Conservation (phyloP, 2,888 invertebrate genomes). For the Liopterus haemorrhoidalis region DNA sequence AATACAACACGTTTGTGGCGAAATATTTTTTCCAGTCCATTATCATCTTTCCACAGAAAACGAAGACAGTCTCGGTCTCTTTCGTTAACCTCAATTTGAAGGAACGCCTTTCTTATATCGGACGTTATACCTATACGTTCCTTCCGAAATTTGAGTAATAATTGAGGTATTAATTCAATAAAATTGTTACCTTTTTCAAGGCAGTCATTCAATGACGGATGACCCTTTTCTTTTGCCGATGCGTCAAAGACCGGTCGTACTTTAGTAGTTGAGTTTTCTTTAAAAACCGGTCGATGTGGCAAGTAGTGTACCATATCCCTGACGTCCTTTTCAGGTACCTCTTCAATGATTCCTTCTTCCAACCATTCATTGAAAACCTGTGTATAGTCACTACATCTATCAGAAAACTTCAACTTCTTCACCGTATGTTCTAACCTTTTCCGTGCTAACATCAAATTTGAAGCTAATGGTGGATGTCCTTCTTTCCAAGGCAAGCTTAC, state of each 20-base stretch:
- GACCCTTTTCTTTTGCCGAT: conserved; percentile 23
- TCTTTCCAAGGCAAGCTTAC: conserved; percentile 8
- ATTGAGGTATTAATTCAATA: conserved; percentile 30
- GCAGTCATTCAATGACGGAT: conserved; percentile 33
- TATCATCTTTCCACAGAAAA: conserved; percentile 31
- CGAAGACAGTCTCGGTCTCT: conserved; percentile 32
- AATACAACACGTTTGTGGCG: conserved; percentile 27
- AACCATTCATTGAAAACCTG: conserved; percentile 33
- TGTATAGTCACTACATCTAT: conserved; percentile 21
- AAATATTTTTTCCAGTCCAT: conserved; percentile 12
- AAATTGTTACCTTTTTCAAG: conserved; percentile 34
- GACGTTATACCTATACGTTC: conserved; percentile 26
- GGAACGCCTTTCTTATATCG: conserved; percentile 35
- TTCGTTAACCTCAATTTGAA: conserved; percentile 30
- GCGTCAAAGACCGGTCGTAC: conserved; percentile 32
- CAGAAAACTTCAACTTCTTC: conserved; percentile 19
- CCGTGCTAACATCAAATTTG: conserved; percentile 26
- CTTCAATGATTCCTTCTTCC: conserved; percentile 32
- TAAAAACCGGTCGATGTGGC: conserved; percentile 26
- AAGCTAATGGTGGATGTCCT: conserved; percentile 23
- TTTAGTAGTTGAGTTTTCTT: conserved; percentile 26
- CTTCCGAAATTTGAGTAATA: conserved; percentile 25
- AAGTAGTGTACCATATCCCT: conserved; percentile 22
- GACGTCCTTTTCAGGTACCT: conserved; percentile 18
- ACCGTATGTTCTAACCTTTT: conserved; percentile 19